Percentiles rank a stretch among this genome's conserved stretches.
Evolutionary conservation across 2,113 vertebrate genomes (phyloP).

Genomic region (Cercocebus atys): DNA sequence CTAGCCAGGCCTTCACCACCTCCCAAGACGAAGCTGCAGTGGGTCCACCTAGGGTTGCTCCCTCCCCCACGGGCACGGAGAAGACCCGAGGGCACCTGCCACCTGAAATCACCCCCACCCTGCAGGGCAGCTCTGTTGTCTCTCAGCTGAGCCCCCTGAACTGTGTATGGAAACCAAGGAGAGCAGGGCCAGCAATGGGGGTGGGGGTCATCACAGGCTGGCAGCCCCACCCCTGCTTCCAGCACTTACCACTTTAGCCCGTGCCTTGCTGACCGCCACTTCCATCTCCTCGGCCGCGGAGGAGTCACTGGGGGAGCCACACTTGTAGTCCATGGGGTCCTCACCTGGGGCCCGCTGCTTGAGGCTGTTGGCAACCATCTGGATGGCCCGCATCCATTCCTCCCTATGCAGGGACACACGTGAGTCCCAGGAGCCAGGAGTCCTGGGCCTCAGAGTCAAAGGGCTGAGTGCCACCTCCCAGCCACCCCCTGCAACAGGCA

Average conservation of each 20-base stretch:
- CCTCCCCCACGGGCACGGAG: neutral
- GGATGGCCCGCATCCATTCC: conserved; percentile 95
- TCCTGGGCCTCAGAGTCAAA: neutral
- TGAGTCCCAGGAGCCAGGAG: neutral
- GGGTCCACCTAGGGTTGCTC: neutral
- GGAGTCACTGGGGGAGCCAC: conserved; percentile 89
- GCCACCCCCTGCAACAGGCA: neutral
- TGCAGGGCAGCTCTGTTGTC: too few species aligned
- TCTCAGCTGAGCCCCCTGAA: neutral
- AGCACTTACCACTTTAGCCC: conserved; percentile 91
- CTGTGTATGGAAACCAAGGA: neutral
- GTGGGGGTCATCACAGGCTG: accelerated
- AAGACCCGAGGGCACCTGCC: neutral
- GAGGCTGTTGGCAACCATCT: conserved; percentile 94
- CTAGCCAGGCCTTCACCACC: accelerated
- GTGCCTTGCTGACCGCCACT: conserved; percentile 88
- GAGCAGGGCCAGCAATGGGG: accelerated
- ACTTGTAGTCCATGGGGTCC: conserved; percentile 91
- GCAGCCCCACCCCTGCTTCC: neutral
- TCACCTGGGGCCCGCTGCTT: conserved; percentile 88
- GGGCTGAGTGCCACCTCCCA: neutral
- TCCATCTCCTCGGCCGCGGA: conserved; percentile 91
- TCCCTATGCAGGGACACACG: conserved; percentile 82
- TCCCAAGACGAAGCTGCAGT: neutral
- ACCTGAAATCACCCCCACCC: neutral